Conservation (phyloP, 2,888 invertebrate genomes). For the Trachelus iudaicus region DNA sequence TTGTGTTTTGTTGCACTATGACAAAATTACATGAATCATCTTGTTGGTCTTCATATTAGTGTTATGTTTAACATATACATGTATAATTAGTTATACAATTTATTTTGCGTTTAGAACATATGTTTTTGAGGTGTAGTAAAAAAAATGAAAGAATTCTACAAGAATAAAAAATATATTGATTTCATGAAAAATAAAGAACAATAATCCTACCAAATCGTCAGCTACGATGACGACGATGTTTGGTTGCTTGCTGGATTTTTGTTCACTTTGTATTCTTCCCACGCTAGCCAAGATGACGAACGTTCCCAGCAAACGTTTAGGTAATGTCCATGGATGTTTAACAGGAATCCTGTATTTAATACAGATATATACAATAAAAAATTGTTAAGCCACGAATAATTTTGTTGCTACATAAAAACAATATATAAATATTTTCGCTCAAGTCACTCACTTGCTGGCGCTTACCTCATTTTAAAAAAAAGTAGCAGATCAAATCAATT, state of each 20-base stretch:
- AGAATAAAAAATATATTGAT: background rate
- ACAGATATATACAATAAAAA: too few species aligned
- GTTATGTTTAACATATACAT: too few species aligned
- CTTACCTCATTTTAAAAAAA: background rate
- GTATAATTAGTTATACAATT: too few species aligned
- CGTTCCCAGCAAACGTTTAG: background rate
- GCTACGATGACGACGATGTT: slow-evolving; percentile 69
- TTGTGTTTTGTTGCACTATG: too few species aligned
- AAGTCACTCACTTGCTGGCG: background rate
- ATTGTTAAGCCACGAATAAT: background rate
- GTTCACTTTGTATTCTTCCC: background rate
- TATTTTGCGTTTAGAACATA: too few species aligned
- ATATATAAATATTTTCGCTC: background rate
- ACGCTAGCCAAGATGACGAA: background rate
- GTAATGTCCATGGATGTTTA: background rate
- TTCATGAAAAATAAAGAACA: background rate
- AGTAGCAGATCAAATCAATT: background rate
- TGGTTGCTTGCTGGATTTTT: slow-evolving; percentile 44
- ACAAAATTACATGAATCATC: too few species aligned
- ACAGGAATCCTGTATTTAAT: background rate
- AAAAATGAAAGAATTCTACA: background rate
- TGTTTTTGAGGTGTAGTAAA: too few species aligned
- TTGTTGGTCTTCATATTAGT: too few species aligned
- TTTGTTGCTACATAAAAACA: background rate
- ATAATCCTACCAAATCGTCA: slow-evolving; percentile 67